Evolutionary conservation across 1,140 invertebrate genomes (phyloP).

Genomic region (Vanessa tameamea): DNA sequence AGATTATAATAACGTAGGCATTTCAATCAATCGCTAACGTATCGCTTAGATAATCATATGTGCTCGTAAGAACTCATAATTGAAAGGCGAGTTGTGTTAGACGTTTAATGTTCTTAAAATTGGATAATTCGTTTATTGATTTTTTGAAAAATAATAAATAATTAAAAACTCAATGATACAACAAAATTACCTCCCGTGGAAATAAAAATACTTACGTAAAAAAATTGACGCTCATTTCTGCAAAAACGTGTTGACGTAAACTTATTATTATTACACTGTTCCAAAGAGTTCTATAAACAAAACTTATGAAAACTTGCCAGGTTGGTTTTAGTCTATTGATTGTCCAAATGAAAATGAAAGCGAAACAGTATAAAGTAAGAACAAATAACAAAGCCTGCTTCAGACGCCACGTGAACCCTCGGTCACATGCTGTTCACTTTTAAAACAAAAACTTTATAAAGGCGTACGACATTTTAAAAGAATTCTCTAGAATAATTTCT

Average conservation of each 20-base stretch:
- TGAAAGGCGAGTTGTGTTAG: too few relatives aligned
- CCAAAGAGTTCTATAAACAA: slow-evolving; percentile 4
- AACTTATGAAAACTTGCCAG: not conserved
- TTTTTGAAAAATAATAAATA: too few relatives aligned
- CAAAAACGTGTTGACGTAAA: slow-evolving; percentile 1
- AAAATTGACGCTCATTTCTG: not conserved
- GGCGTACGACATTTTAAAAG: slow-evolving; percentile 1
- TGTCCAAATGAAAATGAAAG: not conserved
- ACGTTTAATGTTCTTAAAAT: too few relatives aligned
- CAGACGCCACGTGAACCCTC: slow-evolving; percentile 6
- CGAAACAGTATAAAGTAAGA: not conserved
- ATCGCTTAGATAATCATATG: too few relatives aligned
- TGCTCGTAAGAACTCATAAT: too few relatives aligned
- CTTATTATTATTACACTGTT: slow-evolving; percentile 1
- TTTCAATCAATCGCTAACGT: too few relatives aligned
- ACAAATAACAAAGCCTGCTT: not conserved
- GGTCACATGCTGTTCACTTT: slow-evolving; percentile 5
- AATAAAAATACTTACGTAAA: not conserved
- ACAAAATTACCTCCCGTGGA: too few relatives aligned
- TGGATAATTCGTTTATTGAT: too few relatives aligned
- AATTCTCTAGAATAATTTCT: not conserved
- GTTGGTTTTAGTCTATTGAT: slow-evolving; percentile 3
- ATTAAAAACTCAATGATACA: too few relatives aligned
- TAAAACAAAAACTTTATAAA: slow-evolving; percentile 14
- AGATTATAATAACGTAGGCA: too few relatives aligned